Percentiles rank a stretch among this genome's conserved stretches.
phyloP scores from a whole-genome alignment of 2,113 vertebrate species.

The Sardina pilchardus region DNA sequence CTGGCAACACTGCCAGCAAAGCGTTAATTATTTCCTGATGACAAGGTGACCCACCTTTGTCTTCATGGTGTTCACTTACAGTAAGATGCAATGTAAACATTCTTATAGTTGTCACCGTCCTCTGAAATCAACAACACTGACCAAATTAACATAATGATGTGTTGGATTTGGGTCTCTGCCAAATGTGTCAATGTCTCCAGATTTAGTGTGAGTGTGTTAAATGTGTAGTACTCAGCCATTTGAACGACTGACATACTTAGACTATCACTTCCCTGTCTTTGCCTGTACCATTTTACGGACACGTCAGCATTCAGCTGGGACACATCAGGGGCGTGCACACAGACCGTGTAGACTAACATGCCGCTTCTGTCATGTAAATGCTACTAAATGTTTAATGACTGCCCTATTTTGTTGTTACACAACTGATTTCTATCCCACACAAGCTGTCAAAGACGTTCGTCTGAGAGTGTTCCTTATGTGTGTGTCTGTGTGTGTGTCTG shows the following conservation, averaged over 20 bases:
- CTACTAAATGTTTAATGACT: neutral
- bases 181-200: neutral
- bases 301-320: neutral
- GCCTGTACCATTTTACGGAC: neutral
- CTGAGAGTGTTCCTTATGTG: neutral
- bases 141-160: neutral
- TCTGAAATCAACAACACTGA: neutral
- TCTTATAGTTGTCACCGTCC: neutral
- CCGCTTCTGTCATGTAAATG: neutral
- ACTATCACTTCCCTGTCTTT: neutral
- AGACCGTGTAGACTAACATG: neutral
- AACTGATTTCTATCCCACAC: neutral
- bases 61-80: no score
- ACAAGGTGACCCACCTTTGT: no score
- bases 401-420: neutral
- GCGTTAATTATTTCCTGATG: no score
- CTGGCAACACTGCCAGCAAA: no score
- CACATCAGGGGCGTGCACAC: neutral
- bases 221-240: neutral
- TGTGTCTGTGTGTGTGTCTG: no score
- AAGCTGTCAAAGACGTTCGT: neutral
- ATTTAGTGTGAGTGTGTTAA: neutral
- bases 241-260: neutral
- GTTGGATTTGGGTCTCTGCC: neutral
- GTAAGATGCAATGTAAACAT: neutral